phyloP scores from a whole-genome alignment of 2,888 invertebrate species.

The Latrodectus hesperus region DNA sequence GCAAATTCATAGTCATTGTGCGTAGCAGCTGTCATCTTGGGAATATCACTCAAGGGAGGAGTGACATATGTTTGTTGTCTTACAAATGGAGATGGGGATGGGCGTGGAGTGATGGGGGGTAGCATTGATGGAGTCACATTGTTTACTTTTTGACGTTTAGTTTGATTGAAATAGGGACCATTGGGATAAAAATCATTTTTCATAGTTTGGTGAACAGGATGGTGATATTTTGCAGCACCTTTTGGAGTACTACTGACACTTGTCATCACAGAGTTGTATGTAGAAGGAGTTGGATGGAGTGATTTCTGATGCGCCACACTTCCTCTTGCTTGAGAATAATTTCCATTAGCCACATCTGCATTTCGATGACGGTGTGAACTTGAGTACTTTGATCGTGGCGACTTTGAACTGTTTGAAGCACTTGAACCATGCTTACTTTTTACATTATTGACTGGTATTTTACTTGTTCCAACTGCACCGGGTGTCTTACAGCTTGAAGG shows the following conservation, averaged over 20 bases:
- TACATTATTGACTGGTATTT: conserved; percentile 43
- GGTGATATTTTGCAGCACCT: conserved; percentile 11
- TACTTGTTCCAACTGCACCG: conserved; percentile 55
- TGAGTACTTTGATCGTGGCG: conserved; percentile 59
- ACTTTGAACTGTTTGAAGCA: conserved; percentile 20
- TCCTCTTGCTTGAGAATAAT: conserved; percentile 11
- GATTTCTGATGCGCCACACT: conserved; percentile 41
- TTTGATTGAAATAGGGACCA: conserved; percentile 57
- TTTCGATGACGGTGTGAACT: conserved; percentile 55
- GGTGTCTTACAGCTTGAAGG: conserved; percentile 64
- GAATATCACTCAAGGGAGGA: conserved; percentile 53
- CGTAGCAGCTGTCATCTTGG: conserved; percentile 53
- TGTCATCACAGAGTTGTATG: conserved; percentile 50
- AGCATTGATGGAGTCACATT: conserved; percentile 22
- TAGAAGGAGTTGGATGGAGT: conserved; percentile 53
- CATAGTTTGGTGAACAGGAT: conserved; percentile 35
- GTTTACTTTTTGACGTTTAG: conserved; percentile 53
- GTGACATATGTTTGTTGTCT: conserved; percentile 53
- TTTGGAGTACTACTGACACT: conserved; percentile 17
- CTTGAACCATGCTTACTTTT: conserved; percentile 29
- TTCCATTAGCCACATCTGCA: conserved; percentile 34
- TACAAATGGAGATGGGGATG: conserved; percentile 40
- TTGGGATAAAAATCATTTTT: conserved; percentile 51
- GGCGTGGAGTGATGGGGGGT: conserved; percentile 27
- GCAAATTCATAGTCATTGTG: conserved; percentile 65